A percentile compares a stretch with the other conserved stretches of the same genome.
Evolutionary conservation across 2,888 invertebrate species (phyloP).

Genomic region (Microdon myrmicae): DNA sequence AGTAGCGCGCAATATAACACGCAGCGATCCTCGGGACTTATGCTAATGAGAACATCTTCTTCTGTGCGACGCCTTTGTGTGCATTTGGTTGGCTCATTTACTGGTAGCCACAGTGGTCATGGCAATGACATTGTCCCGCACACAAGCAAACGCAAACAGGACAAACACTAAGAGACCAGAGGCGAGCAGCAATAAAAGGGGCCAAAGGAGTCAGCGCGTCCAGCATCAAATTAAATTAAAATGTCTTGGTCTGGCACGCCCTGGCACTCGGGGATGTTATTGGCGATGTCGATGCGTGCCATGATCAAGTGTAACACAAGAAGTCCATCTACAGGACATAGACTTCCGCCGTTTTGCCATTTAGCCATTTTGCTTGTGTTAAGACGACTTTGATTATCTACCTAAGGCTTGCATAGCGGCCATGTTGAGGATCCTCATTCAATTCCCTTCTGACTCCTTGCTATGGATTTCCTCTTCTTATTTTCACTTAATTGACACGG

Average conservation of each 20-base stretch:
- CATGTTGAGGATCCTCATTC: not conserved
- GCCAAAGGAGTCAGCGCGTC: conserved; percentile 46
- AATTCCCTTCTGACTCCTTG: not conserved
- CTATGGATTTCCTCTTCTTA: too few species aligned
- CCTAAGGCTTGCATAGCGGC: conserved; percentile 19
- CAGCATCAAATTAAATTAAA: conserved; percentile 52
- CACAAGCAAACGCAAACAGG: too few species aligned
- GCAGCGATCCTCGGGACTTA: conserved; percentile 32
- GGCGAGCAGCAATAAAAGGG: conserved; percentile 51
- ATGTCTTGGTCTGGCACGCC: conserved; percentile 33
- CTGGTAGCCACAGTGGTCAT: too few species aligned
- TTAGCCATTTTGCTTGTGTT: too few species aligned
- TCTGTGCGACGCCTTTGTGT: conserved; percentile 7
- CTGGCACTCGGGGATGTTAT: conserved; percentile 33
- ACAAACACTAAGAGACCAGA: conserved; percentile 17
- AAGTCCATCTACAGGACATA: conserved; percentile 52
- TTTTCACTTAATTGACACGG: conserved; percentile 45
- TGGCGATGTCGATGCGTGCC: conserved; percentile 52
- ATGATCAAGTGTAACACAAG: conserved; percentile 53
- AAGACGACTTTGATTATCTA: conserved; percentile 41
- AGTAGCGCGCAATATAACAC: conserved; percentile 49
- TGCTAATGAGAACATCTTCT: conserved; percentile 53
- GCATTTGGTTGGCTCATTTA: conserved; percentile 5
- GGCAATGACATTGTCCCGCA: conserved; percentile 41
- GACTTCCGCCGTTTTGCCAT: conserved; percentile 51